A percentile compares a stretch with the other conserved stretches of the same genome.
Evolutionary conservation across 2,888 invertebrate species (phyloP).

Genomic region (Hypomecis atomaria): DNA sequence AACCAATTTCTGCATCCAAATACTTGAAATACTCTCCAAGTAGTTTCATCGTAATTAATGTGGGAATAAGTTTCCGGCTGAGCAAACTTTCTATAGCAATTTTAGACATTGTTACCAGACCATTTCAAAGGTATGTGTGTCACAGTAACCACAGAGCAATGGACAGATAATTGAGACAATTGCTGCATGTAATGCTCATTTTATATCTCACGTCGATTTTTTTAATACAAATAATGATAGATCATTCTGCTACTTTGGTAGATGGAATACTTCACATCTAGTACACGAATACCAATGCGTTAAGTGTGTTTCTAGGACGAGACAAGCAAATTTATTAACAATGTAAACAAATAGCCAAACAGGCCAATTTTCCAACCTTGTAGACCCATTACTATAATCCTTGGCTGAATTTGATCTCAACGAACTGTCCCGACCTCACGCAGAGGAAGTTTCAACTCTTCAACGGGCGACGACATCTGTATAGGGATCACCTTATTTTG

Average conservation of each 20-base stretch:
- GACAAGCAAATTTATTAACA: slow-evolving; percentile 7
- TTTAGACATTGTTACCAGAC: slow-evolving; percentile 3
- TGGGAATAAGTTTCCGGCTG: slow-evolving; percentile 4
- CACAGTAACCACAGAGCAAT: neutral
- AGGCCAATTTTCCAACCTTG: slow-evolving; percentile 62
- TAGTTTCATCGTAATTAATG: slow-evolving; percentile 1
- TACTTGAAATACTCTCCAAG: slow-evolving; percentile 9
- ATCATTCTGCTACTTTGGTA: neutral
- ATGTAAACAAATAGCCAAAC: slow-evolving; percentile 19
- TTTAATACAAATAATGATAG: neutral
- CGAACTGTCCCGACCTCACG: slow-evolving; percentile 50
- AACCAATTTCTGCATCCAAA: slow-evolving; percentile 18
- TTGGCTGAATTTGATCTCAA: slow-evolving; percentile 60
- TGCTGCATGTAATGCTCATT: neutral
- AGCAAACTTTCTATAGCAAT: slow-evolving; percentile 14
- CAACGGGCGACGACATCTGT: slow-evolving; percentile 47
- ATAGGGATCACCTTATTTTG: slow-evolving; percentile 33
- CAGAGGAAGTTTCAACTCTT: slow-evolving; percentile 38
- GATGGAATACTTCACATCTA: neutral
- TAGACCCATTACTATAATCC: slow-evolving; percentile 62
- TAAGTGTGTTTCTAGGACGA: neutral
- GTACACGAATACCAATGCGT: neutral
- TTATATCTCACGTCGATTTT: neutral
- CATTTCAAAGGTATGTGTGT: slow-evolving; percentile 9
- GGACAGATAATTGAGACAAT: slow-evolving; percentile 1